Conservation (phyloP, 2,888 invertebrate species). For the Cremastinae sp. region DNA sequence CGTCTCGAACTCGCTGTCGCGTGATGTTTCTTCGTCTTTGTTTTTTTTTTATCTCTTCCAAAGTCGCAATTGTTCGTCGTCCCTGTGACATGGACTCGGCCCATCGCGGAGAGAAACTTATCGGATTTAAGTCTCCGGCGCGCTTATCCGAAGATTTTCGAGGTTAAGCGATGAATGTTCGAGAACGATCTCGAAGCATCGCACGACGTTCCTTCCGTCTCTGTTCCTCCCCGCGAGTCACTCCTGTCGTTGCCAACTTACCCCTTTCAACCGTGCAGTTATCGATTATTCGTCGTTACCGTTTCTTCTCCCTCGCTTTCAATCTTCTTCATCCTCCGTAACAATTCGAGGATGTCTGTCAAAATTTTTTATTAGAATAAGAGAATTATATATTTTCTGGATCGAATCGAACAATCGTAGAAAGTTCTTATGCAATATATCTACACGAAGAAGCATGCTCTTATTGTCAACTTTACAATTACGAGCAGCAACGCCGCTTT, state of each 20-base stretch:
- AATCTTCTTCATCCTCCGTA: no score
- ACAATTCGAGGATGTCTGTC: no score
- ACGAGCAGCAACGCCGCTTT: no score
- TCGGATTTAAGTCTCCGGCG: background rate
- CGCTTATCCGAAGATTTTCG: slow-evolving; percentile 7
- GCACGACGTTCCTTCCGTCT: background rate
- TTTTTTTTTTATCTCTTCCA: slow-evolving; percentile 16
- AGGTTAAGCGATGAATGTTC: slow-evolving; percentile 7
- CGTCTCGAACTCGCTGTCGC: slow-evolving; percentile 15
- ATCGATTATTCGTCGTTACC: slow-evolving; percentile 50
- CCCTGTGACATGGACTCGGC: background rate
- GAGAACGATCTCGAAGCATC: slow-evolving; percentile 1
- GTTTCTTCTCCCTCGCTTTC: background rate
- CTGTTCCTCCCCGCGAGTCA: background rate
- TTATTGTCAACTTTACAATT: no score
- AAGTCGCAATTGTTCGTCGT: background rate
- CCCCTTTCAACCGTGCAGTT: background rate
- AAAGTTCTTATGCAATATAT: no score
- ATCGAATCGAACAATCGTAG: no score
- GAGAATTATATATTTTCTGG: no score
- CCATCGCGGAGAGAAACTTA: background rate
- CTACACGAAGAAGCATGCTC: no score
- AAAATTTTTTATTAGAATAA: no score
- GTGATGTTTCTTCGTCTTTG: background rate
- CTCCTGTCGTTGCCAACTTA: background rate